These are phyloP conservation scores for Botia almorhae DNA, from an alignment of 2,797 vertebrate species.

Conservation along the genomic window DNA sequence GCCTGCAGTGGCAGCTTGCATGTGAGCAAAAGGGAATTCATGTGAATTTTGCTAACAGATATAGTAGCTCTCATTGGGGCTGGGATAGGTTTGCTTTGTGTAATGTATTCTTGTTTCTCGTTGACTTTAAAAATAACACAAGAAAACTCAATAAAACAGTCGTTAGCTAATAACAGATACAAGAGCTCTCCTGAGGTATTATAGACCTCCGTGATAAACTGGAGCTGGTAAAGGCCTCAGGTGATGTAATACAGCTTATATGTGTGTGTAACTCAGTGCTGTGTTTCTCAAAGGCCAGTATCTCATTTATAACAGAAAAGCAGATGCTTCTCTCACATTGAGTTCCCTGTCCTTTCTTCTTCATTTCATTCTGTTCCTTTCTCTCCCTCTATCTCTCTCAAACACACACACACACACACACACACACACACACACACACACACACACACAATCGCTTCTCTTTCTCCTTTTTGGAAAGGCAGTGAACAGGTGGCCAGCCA, in stretches of 20 bases:
- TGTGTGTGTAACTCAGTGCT: background rate
- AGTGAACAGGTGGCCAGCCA: slow-evolving; percentile 22
- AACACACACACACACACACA: background rate
- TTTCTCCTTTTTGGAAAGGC: slow-evolving; percentile 8
- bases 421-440: background rate
- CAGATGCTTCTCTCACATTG: slow-evolving; percentile 27
- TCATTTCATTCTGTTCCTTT: background rate
- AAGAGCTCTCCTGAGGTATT: background rate
- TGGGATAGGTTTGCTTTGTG: too few relatives aligned
- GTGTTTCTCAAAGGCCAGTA: slow-evolving; percentile 10
- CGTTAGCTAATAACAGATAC: too few relatives aligned
- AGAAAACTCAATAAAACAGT: too few relatives aligned
- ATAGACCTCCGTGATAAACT: background rate
- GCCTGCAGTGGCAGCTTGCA: too few relatives aligned
- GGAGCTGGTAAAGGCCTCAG: background rate
- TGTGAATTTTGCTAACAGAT: too few relatives aligned
- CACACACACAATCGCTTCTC: background rate
- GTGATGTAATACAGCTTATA: slow-evolving; percentile 8
- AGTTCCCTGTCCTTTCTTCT: background rate
- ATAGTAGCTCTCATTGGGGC: too few relatives aligned
- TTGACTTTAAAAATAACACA: too few relatives aligned
- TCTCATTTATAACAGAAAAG: slow-evolving; percentile 24
- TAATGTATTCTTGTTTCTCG: too few relatives aligned
- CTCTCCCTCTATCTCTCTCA: slow-evolving; percentile 19
- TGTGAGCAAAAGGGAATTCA: too few relatives aligned